Evolutionary conservation across 2,888 invertebrate species (phyloP).

Genomic region (Rambutsinella grinnellia): DNA sequence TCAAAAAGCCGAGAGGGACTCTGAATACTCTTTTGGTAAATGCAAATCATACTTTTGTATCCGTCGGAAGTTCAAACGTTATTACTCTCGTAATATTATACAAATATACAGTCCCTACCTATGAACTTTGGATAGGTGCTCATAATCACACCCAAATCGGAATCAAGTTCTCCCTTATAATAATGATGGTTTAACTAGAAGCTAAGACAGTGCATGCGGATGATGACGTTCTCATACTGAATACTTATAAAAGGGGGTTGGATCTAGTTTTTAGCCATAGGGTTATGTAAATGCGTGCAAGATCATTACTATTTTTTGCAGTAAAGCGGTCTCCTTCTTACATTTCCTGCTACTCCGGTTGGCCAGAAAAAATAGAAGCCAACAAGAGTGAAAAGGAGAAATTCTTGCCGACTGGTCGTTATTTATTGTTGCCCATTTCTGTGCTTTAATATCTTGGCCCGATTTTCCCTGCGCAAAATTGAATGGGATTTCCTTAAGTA

Average conservation of each 20-base stretch:
- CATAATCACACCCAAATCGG: slow-evolving; percentile 7
- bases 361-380: slow-evolving; percentile 2
- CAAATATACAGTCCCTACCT: not conserved
- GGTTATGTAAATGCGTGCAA: slow-evolving; percentile 50
- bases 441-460: slow-evolving; percentile 57
- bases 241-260: no score
- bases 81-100: not conserved
- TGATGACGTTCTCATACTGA: no score
- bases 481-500: slow-evolving; percentile 57
- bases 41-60: slow-evolving; percentile 21
- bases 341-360: slow-evolving; percentile 42
- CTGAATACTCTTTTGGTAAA: slow-evolving; percentile 20
- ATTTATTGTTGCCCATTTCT: slow-evolving; percentile 57
- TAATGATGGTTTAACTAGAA: not conserved
- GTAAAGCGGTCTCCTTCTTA: slow-evolving; percentile 32
- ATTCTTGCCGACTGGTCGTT: slow-evolving; percentile 49
- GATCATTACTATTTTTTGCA: slow-evolving; percentile 39
- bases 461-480: slow-evolving; percentile 55
- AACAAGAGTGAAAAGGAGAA: slow-evolving; percentile 2
- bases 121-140: not conserved
- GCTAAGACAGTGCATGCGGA: no score
- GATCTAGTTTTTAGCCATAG: slow-evolving; percentile 15
- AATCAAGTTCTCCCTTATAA: slow-evolving; percentile 13
- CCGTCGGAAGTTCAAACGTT: not conserved
- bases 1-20: slow-evolving; percentile 32